phyloP scores from a whole-genome alignment of 2,888 invertebrate species.

The Alloscopus bannaensis region DNA sequence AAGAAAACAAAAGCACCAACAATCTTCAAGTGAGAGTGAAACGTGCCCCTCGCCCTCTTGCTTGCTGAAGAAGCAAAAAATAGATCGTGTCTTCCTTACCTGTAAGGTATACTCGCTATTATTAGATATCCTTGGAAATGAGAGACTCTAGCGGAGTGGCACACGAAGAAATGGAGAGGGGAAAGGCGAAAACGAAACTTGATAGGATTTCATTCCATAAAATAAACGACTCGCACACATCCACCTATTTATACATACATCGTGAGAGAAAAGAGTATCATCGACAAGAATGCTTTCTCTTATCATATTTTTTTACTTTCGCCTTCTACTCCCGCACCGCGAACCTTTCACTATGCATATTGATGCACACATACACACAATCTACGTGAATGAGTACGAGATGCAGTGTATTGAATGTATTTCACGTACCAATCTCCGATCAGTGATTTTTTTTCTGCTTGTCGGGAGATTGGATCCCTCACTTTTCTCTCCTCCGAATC shows the following conservation, averaged over 20 bases:
- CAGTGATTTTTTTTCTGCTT: conserved; percentile 36
- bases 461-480: conserved; percentile 62
- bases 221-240: conserved; percentile 28
- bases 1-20: too few relatives aligned
- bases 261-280: conserved; percentile 1
- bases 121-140: too few relatives aligned
- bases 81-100: too few relatives aligned
- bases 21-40: too few relatives aligned
- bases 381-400: too few relatives aligned
- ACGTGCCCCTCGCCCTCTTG: too few relatives aligned
- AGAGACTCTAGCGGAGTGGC: too few relatives aligned
- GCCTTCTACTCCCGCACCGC: neutral
- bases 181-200: conserved; percentile 30
- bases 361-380: neutral
- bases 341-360: conserved; percentile 2
- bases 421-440: conserved; percentile 1
- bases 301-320: conserved; percentile 5
- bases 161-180: neutral
- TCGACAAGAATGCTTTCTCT: conserved; percentile 11
- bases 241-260: neutral
- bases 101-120: too few relatives aligned
- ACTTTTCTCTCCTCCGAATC: conserved; percentile 55
- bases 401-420: too few relatives aligned
- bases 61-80: too few relatives aligned
- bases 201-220: conserved; percentile 50